Base-by-base conservation (phyloP, 1,140 invertebrate species). In the Drosophila repletoides region DNA sequence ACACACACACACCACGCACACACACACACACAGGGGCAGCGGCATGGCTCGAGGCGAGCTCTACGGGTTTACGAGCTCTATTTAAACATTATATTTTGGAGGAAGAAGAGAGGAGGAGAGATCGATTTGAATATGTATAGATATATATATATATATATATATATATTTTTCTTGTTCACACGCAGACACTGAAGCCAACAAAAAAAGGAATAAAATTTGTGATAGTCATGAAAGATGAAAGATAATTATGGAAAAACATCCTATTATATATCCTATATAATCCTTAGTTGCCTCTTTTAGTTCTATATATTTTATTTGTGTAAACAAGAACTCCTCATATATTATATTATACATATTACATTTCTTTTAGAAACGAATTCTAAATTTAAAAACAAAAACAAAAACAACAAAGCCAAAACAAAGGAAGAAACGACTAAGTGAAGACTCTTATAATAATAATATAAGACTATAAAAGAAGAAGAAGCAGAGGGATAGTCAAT, bases 341-440 rank as follows among this genome's bases (percentile, higher is more conserved):
- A 53, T 45, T 17, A 53, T 55, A 55, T 45, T 34, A 56, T 31
- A 41, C 9, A 36, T 36, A 46, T 48, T 12, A 40, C 19, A 36
- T 40, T 51, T 38, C 43, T 38, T 53, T 60, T 67, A 67, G 64
- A 56, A 56, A 69, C 29, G 15, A 56, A 36, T 48, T 55, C 60
- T 64, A 69, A 69, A 69, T 56, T 56, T 15, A 46, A 45, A 40
- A 21, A n/a, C 36, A 14, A 40, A 40, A 40, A 9, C 36, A 40
- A 40, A 15, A 3, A 38, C 22, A 22, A 10, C 12, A 40, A 12
- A 28, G 7, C 21, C 33, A 22, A 15, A 38, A 31, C 15, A 31
- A 21, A n/a, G 1, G 21, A 33, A 6, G 63, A 66, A 64, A 64
- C 66, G 60, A 69, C 66, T 69, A 69, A 69, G 51, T 41, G 41